Conservation (phyloP, 2,888 invertebrate species). For the Chaetogeoica ovagalla region DNA sequence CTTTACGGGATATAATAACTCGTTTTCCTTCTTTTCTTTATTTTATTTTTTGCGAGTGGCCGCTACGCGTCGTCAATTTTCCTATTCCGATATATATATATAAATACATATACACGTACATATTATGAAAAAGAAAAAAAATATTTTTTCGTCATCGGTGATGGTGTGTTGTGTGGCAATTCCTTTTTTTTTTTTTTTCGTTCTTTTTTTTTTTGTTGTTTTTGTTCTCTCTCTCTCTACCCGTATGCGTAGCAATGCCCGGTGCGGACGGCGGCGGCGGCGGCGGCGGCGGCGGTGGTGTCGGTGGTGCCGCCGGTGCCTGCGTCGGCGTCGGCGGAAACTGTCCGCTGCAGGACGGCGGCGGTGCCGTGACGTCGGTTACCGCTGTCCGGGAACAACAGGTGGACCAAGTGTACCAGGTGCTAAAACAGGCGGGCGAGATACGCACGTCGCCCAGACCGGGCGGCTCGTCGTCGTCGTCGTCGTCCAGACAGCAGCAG, state of each 20-base stretch:
- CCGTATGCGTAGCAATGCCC: slow-evolving; percentile 49
- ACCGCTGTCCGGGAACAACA: slow-evolving; percentile 58
- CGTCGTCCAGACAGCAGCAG: slow-evolving; percentile 54
- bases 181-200: neutral
- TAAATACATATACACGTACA: too few relatives aligned
- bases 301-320: neutral
- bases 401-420: slow-evolving; percentile 92
- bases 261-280: slow-evolving; percentile 36
- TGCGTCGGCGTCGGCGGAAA: neutral
- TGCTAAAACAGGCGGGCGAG: slow-evolving; percentile 92
- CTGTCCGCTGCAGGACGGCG: slow-evolving; percentile 1
- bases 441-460: slow-evolving; percentile 61
- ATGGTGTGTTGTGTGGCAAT: slow-evolving; percentile 23
- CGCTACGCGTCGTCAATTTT: too few relatives aligned
- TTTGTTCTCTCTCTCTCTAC: slow-evolving; percentile 28
- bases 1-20: too few relatives aligned
- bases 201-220: neutral
- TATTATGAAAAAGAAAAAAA: too few relatives aligned
- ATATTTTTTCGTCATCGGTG: neutral
- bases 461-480: slow-evolving; percentile 57
- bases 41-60: too few relatives aligned
- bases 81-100: too few relatives aligned
- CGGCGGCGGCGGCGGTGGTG: slow-evolving; percentile 7
- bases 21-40: too few relatives aligned
- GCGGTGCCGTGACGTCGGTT: neutral